These are phyloP conservation scores for Gallinago nigripennis DNA, from an alignment of 2,797 vertebrate species.

Conservation along the genomic window DNA sequence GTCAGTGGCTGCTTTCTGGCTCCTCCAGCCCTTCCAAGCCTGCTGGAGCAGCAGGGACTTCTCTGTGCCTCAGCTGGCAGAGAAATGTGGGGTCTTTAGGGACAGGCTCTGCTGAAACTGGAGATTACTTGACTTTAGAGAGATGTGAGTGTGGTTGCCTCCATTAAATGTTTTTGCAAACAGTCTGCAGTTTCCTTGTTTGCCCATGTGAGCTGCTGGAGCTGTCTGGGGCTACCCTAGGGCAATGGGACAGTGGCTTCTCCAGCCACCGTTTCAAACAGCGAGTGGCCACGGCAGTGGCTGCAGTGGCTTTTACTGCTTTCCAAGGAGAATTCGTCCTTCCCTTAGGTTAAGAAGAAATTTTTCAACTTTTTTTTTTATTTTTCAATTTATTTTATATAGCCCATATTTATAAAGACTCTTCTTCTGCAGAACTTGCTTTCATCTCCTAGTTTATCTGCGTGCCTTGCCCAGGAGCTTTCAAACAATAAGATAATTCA, in stretches of 20 bases:
- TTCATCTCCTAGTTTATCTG: background rate
- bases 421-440: background rate
- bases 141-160: too few species aligned
- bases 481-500: background rate
- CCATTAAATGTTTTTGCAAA: fast-evolving
- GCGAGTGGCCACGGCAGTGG: fast-evolving
- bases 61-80: background rate
- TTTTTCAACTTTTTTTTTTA: background rate
- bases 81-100: background rate
- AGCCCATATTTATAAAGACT: background rate
- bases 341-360: background rate
- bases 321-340: background rate
- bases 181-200: background rate
- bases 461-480: background rate
- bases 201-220: fast-evolving
- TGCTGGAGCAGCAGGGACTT: background rate
- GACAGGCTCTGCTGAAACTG: background rate
- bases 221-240: fast-evolving
- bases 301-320: background rate
- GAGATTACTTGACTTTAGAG: background rate
- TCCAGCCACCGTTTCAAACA: fast-evolving
- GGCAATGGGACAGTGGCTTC: fast-evolving
- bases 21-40: background rate
- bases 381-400: background rate
- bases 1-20: background rate